Conservation (phyloP, 2,888 invertebrate genomes). For the Tupiocoris notatus region DNA sequence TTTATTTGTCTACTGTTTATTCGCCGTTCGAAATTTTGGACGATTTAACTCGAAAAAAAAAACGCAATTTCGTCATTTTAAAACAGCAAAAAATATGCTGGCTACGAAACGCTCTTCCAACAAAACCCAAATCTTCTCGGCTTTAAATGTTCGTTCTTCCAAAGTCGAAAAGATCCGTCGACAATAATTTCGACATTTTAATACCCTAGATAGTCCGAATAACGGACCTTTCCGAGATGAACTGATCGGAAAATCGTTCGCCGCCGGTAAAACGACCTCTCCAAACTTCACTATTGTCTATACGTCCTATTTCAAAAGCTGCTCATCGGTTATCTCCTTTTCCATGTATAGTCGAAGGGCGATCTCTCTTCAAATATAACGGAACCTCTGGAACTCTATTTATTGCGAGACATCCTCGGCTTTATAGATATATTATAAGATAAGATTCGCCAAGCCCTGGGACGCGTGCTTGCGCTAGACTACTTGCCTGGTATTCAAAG, state of each 20-base stretch:
- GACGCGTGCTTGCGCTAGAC: slow-evolving; percentile 12
- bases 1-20: no score
- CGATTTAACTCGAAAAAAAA: no score
- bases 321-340: not conserved
- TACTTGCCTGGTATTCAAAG: not conserved
- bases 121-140: no score
- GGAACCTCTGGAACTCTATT: slow-evolving; percentile 17
- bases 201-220: no score
- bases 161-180: no score
- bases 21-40: no score
- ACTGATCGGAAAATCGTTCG: not conserved
- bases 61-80: no score
- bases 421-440: slow-evolving; percentile 39
- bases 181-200: no score
- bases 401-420: slow-evolving; percentile 28
- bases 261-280: not conserved
- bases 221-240: no score
- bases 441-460: slow-evolving; percentile 31
- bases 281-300: not conserved
- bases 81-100: no score
- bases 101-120: no score
- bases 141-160: no score
- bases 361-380: slow-evolving; percentile 10
- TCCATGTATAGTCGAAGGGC: not conserved
- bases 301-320: not conserved